Conservation (phyloP, 2,113 vertebrate species). For the Crotophaga sulcirostris region DNA sequence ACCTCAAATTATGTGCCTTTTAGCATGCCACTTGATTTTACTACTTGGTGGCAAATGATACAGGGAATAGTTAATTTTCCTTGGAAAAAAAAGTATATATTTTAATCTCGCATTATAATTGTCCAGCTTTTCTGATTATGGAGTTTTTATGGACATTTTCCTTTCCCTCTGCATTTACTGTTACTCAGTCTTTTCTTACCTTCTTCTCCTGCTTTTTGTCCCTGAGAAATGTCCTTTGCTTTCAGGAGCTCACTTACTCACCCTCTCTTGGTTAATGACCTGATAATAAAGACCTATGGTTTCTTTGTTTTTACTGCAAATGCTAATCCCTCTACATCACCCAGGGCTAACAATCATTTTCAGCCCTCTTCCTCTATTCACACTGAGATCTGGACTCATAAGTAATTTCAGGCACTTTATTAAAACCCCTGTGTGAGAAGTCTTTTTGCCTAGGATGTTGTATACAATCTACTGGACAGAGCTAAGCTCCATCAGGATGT, state of each 20-base stretch:
- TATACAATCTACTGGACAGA: background rate
- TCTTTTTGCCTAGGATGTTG: background rate
- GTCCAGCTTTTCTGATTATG: background rate
- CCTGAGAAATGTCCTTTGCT: background rate
- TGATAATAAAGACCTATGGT: accelerated
- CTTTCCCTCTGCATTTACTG: background rate
- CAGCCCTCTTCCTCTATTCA: background rate
- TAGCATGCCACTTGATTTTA: background rate
- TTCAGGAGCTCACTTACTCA: background rate
- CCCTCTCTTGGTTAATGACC: background rate
- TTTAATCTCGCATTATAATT: background rate
- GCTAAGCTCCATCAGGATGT: background rate
- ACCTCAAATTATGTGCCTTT: background rate
- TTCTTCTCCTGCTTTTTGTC: background rate
- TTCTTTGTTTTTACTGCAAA: background rate
- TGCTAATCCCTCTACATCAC: background rate
- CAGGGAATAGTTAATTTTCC: background rate
- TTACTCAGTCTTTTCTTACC: background rate
- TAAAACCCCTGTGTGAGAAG: background rate
- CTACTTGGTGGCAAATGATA: background rate
- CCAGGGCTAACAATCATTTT: background rate
- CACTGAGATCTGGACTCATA: background rate
- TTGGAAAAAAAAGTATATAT: background rate
- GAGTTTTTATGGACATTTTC: no score
- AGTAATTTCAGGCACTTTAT: background rate